Evolutionary conservation across 2,113 vertebrate genomes (phyloP), one percentile per base, ranked within the genome.

Genomic region (Cyanistes caeruleus): DNA sequence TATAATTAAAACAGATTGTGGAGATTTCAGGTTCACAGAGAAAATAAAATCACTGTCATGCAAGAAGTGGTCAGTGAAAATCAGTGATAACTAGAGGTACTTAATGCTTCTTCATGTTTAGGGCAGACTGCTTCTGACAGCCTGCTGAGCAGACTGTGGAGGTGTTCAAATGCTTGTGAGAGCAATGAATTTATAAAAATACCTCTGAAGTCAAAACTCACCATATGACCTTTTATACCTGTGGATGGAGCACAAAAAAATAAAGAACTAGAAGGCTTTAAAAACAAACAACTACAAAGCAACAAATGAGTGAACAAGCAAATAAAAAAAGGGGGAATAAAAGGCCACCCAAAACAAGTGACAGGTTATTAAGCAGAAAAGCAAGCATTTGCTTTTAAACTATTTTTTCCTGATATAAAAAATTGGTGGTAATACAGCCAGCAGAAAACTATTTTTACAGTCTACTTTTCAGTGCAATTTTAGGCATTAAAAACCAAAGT

Each of bases 311-410:
- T 31, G 10, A 85, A 68, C 15, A 39, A 85, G 39, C 1, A 55
- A 68, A 41, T 4, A 2, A 18, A 8, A 23, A 64, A 14, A 2
- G 3, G 7, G 7, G 10, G 8, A 7, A 39, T 39, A 3, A 13
- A 65, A 35, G 14, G 2, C 37, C 14, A 28, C 11, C 5, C 7
- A 11, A 65, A 53, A 10, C 11, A 80, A 33, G 9, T 21, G 21
- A 10, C 5, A 48, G 3, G 10, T 59, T 35, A 62, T 31, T 35
- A 48, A 31, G 16, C 9, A 79, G 23, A 10, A 18, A 89, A 59
- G 16, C 7, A 90, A 70, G 11, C 0, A 43, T 43, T 87, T 82
- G 7, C 16, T 91, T 87, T 78, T 69, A 58, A 67, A 87, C 3
- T 53, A 10, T n/a, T 70, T 48, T 63, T 7, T 68, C 13, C 49